These are phyloP conservation scores for Chaetodon trifascialis DNA, from an alignment of 2,113 vertebrate species.

Conservation along the genomic window DNA sequence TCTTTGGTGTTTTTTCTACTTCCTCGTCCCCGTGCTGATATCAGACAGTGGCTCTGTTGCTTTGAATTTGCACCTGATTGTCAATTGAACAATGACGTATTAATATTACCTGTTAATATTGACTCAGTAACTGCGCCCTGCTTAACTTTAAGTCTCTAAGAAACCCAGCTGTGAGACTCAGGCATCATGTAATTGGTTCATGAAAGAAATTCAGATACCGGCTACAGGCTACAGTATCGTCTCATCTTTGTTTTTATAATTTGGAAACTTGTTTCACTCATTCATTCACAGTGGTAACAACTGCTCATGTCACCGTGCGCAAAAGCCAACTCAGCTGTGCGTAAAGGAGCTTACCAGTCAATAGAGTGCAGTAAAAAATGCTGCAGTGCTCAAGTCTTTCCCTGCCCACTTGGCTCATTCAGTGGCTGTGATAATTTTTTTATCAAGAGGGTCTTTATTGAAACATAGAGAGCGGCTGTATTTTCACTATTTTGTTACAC, in stretches of 20 bases:
- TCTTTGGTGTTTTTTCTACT: too few species aligned
- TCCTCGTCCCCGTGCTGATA: too few species aligned
- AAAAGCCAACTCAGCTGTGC: not conserved
- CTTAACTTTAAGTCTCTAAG: not conserved
- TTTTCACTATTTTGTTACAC: too few species aligned
- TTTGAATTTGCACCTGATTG: not conserved
- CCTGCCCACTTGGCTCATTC: too few species aligned
- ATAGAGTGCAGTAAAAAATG: not conserved
- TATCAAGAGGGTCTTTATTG: not conserved
- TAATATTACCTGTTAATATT: not conserved
- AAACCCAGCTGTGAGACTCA: not conserved
- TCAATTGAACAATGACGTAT: not conserved
- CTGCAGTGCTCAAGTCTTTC: too few species aligned
- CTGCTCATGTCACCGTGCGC: not conserved
- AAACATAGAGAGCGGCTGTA: too few species aligned
- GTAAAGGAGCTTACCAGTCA: not conserved
- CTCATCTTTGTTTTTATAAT: not conserved
- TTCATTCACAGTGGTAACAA: not conserved
- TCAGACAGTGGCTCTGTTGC: not conserved
- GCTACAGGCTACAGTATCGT: not conserved
- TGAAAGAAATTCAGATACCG: not conserved
- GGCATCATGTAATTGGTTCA: too few species aligned
- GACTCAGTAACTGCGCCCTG: not conserved
- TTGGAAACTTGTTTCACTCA: not conserved
- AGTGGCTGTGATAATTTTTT: not conserved